Percentiles rank a stretch among this genome's conserved stretches.
These are phyloP conservation scores for Euplexia lucipara DNA, from an alignment of 2,888 invertebrate genomes.

Conservation along the genomic window DNA sequence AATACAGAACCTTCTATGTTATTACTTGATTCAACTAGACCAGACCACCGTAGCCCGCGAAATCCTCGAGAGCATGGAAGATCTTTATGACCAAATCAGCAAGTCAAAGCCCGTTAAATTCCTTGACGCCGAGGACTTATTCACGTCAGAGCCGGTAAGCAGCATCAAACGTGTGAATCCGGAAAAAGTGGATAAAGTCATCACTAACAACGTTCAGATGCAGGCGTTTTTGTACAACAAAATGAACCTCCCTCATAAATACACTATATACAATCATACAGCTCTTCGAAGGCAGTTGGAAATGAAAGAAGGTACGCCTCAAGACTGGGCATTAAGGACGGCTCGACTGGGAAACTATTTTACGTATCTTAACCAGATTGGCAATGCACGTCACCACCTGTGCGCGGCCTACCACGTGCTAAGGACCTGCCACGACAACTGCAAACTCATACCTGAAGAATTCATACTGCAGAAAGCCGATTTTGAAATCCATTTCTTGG, in stretches of 20 bases:
- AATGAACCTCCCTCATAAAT: conserved; percentile 87
- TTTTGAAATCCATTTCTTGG: conserved; percentile 86
- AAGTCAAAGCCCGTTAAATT: conserved; percentile 76
- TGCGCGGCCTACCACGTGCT: conserved; percentile 91
- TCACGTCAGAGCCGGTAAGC: conserved; percentile 77
- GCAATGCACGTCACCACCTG: conserved; percentile 92
- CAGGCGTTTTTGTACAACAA: conserved; percentile 91
- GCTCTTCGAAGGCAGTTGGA: conserved; percentile 90
- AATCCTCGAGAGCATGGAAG: conserved; percentile 88
- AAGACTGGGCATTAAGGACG: conserved; percentile 90
- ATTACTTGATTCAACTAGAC: conserved; percentile 89
- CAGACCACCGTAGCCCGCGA: conserved; percentile 85
- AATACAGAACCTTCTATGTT: conserved; percentile 91
- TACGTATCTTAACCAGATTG: conserved; percentile 81
- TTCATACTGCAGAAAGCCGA: conserved; percentile 82
- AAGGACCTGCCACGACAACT: conserved; percentile 89
- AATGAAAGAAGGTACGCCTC: conserved; percentile 90
- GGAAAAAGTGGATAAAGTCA: conserved; percentile 90
- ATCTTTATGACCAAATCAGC: conserved; percentile 83
- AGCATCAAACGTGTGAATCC: conserved; percentile 82
- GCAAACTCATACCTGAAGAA: conserved; percentile 86
- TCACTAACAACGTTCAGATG: conserved; percentile 92
- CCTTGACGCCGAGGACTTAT: conserved; percentile 90
- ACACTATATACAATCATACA: conserved; percentile 90
- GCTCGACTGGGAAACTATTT: conserved; percentile 90